Percentiles rank a stretch among this genome's conserved stretches.
phyloP scores from a whole-genome alignment of 2,888 invertebrate species.

The Athalia cordata region DNA sequence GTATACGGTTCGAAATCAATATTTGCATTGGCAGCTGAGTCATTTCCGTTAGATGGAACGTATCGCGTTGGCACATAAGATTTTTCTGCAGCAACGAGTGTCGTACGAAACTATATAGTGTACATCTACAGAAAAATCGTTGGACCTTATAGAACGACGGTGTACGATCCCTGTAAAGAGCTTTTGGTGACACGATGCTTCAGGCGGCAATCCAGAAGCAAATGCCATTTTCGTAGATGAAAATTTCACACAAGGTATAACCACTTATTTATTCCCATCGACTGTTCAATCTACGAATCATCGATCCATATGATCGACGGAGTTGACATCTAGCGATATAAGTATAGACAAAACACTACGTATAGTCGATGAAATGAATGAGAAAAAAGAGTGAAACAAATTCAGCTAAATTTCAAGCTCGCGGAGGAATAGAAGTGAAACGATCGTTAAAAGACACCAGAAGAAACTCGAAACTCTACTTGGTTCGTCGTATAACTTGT shows the following conservation, averaged over 20 bases:
- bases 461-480: slow-evolving; percentile 9
- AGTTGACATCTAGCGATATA: background rate
- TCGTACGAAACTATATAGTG: background rate
- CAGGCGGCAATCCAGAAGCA: slow-evolving; percentile 24
- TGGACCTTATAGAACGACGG: background rate
- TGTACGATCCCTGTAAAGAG: slow-evolving; percentile 3
- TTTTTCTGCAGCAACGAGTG: slow-evolving; percentile 1
- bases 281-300: background rate
- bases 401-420: background rate
- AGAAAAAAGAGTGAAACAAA: background rate
- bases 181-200: slow-evolving; percentile 11
- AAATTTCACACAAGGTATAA: background rate
- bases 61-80: slow-evolving; percentile 8
- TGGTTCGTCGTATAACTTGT: slow-evolving; percentile 14
- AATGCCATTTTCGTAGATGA: background rate
- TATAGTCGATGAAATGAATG: slow-evolving; percentile 7
- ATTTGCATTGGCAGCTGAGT: slow-evolving; percentile 35
- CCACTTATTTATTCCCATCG: slow-evolving; percentile 1
- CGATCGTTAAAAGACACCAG: slow-evolving; percentile 13
- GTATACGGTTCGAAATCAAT: slow-evolving; percentile 38
- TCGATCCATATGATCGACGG: background rate
- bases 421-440: background rate
- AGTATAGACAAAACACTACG: background rate
- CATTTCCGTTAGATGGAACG: slow-evolving; percentile 31
- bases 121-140: too few relatives aligned